These are phyloP conservation scores for Fulmarus glacialis DNA, from an alignment of 2,113 vertebrate species.

Conservation along the genomic window DNA sequence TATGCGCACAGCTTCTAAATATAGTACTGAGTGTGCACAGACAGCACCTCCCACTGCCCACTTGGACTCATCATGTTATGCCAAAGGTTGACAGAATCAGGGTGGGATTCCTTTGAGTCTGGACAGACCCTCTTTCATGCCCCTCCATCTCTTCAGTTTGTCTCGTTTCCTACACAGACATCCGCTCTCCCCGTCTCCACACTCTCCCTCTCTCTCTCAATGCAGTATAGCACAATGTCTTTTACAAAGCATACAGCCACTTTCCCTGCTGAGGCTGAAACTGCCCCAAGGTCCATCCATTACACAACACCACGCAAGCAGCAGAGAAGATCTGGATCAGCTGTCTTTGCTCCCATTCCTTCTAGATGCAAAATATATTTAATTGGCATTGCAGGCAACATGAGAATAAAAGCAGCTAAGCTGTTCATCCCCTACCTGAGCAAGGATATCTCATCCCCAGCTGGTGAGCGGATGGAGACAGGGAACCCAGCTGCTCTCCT, in stretches of 20 bases:
- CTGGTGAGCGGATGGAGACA: slow-evolving; percentile 47
- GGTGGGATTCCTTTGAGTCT: neutral
- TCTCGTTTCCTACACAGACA: neutral
- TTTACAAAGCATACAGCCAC: neutral
- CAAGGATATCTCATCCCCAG: slow-evolving; percentile 51
- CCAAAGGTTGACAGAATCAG: neutral
- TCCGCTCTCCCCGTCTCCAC: neutral
- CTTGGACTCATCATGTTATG: neutral
- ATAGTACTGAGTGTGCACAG: neutral
- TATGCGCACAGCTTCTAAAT: neutral
- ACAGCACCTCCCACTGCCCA: neutral
- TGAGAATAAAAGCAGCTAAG: slow-evolving; percentile 19
- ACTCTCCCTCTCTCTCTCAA: neutral
- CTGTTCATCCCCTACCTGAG: slow-evolving; percentile 62
- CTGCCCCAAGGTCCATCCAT: slow-evolving; percentile 4
- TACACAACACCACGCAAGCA: neutral
- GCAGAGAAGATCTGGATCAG: neutral
- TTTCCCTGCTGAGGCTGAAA: neutral
- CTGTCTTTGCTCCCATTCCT: neutral
- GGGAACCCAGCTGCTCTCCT: slow-evolving; percentile 63
- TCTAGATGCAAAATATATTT: slow-evolving; percentile 26
- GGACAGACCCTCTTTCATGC: neutral
- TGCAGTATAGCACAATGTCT: neutral
- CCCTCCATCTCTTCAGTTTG: neutral
- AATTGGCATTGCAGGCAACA: slow-evolving; percentile 36